Evolutionary conservation across 2,113 vertebrate species (phyloP), one percentile per base, ranked within the genome.

Genomic region (Melanocharis versteri): DNA sequence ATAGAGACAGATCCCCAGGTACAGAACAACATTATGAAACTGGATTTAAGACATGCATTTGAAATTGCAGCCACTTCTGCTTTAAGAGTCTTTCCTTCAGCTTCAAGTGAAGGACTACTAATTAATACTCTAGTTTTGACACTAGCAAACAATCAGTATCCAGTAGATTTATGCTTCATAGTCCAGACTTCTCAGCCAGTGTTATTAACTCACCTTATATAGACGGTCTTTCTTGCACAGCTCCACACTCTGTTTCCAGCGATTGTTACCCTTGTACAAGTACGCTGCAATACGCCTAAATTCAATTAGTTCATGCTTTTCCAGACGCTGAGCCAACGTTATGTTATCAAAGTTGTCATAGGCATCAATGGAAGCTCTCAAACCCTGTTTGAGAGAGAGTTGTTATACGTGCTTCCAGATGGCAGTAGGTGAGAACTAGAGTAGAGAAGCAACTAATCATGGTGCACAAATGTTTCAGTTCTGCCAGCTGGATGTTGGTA

Each of bases 281-380:
- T 98, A 99, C 0, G 99, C 99, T 17, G 99, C 98, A 28, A 99
- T 99, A 53, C 98, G 98, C 65, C 99, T 96, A 91, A 99, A 99
- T 70, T 99, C 99, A 11, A 99, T 99, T 58, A 99, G 97, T 56
- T 99, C 98, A 6, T 99, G 99, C 92, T 98, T 99, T 95, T 99
- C 99, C 91, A 99, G 97, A 53, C 97, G 97, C 97, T 99, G 99
- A 27, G 99, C 99, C 91, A 99, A 96, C 2, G 96, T 97, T 45
- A 99, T 98, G 76, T 98, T 99, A 95, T 99, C 99, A 51, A 99
- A 99, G 97, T 98, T 99, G 96, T 99, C 98, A 33, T 99, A 99
- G 23, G 99, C 98, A 42, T 99, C 98, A 4, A 99, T 98, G 56
- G 99, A 99, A 33, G 98, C 98, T 92, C 99, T 98, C 92, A 99